These are phyloP conservation scores for Meles meles DNA, from an alignment of 2,113 vertebrate genomes.

Conservation along the genomic window DNA sequence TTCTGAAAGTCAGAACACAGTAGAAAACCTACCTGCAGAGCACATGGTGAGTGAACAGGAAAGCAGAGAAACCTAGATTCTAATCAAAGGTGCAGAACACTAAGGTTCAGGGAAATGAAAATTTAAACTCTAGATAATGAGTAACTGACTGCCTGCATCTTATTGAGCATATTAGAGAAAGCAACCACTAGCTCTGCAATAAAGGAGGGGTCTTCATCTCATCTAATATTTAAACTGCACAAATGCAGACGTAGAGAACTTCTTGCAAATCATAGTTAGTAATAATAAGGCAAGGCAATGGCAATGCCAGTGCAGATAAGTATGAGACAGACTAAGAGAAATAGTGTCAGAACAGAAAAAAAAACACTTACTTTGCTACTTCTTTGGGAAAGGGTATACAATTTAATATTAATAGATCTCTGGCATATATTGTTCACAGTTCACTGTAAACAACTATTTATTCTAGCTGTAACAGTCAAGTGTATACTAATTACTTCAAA, in stretches of 20 bases:
- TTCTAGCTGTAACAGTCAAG: background rate
- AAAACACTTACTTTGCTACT: background rate
- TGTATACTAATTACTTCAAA: background rate
- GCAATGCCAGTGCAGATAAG: background rate
- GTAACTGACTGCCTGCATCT: background rate
- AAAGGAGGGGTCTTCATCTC: background rate
- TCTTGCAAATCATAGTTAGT: background rate
- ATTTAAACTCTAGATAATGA: background rate
- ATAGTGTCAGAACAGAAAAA: background rate
- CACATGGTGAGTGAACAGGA: background rate
- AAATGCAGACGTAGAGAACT: background rate
- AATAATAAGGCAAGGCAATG: background rate
- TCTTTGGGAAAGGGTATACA: background rate
- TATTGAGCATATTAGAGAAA: background rate
- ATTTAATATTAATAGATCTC: background rate
- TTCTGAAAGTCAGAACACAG: background rate
- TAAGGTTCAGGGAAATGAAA: background rate
- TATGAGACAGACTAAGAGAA: background rate
- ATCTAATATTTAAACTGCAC: background rate
- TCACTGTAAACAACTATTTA: background rate
- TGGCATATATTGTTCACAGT: background rate
- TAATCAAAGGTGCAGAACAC: background rate
- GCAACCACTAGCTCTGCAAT: background rate
- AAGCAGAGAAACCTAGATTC: background rate
- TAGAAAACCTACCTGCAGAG: background rate